A percentile compares a stretch with the other conserved stretches of the same genome.
phyloP scores from a whole-genome alignment of 2,113 vertebrate genomes.

The Rhipidura dahli region DNA sequence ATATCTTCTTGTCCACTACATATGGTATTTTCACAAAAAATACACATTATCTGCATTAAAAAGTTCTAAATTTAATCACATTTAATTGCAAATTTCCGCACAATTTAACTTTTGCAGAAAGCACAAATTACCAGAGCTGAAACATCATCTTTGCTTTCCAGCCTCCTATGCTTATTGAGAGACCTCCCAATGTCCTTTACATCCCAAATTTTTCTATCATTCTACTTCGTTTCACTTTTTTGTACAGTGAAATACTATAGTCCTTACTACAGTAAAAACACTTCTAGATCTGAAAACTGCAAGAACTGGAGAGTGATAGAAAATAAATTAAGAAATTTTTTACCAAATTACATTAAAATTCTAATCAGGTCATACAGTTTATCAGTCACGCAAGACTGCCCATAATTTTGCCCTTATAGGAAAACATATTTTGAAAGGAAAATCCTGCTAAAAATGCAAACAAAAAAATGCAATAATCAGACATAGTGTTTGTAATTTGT shows the following conservation, averaged over 20 bases:
- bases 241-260: not conserved
- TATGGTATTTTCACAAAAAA: slow-evolving; percentile 31
- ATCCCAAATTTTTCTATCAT: not conserved
- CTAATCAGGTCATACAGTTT: not conserved
- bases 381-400: not conserved
- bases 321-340: not conserved
- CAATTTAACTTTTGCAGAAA: slow-evolving; percentile 47
- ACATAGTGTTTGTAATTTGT: not conserved
- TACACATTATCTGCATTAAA: not conserved
- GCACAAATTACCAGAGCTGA: slow-evolving; percentile 70
- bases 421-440: not conserved
- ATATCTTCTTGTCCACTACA: slow-evolving; percentile 74
- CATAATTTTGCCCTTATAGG: slow-evolving; percentile 5
- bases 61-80: slow-evolving; percentile 66
- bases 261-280: not conserved
- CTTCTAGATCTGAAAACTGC: not conserved
- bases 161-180: not conserved
- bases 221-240: not conserved
- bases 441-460: not conserved
- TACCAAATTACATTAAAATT: not conserved
- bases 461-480: not conserved
- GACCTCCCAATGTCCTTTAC: not conserved
- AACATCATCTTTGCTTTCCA: slow-evolving; percentile 72
- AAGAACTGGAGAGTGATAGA: not conserved
- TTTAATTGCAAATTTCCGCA: not conserved